Base-by-base conservation (phyloP, 2,888 invertebrate genomes). In the Euclidia mi region DNA sequence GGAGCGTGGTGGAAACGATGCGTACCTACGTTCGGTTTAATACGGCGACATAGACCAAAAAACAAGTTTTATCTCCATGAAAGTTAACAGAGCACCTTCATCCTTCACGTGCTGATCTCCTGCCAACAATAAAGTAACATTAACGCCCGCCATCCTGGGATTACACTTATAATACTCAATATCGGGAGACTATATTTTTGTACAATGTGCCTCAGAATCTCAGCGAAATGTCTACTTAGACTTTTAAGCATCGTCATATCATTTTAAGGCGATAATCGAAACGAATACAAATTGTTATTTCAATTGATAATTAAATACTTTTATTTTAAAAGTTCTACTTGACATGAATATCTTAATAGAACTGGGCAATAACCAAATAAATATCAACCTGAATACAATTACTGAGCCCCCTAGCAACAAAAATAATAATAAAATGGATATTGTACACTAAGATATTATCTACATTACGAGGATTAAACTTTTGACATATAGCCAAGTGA, bases 21-120 rank as follows among this genome's bases (percentile, higher is more conserved):
- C 79, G 82, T 41, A n/a, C n/a, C n/a, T n/a, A 49, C 12, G 56
- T 76, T 81, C 71, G 69, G 78, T 71, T 79, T 85, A 85, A 83
- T 83, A 81, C 79, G 70, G 71, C 79, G 70, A 77, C 78, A 83
- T 83, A 85, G 78, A 92, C 85, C 89, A 89, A 88, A 87, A 90
- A 91, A 91, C 91, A 93, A 92, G 90, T 91, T 90, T 92, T 92
- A 92, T 91, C 92, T 87, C 79, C 78, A 77, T 80, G 73, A 78
- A 89, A 91, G 88, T 91, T 91, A 71, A 75, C 78, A 81, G 82
- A 83, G 82, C 88, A 91, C 91, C 91, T 92, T 91, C 90, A 92
- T 92, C 91, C 89, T 88, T 90, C 91, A 89, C 89, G 89, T 87
- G 81, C 85, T 88, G 87, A 87, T 89, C 89, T 89, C 85, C 80